These are phyloP conservation scores for Tetramorium simillimum DNA, from an alignment of 1,140 invertebrate genomes.

Conservation along the genomic window DNA sequence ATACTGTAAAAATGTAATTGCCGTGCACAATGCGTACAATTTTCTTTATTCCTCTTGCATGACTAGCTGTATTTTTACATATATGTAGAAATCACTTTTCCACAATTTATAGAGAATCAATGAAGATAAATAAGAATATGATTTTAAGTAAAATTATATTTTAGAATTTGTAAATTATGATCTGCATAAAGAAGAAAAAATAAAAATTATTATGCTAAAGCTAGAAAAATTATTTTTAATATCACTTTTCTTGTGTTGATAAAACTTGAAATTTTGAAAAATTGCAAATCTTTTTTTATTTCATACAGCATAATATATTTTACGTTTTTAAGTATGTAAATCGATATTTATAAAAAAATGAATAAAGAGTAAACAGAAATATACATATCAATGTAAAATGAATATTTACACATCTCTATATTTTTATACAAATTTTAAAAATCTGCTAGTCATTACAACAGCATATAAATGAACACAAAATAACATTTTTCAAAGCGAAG, in stretches of 20 bases:
- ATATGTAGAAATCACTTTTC: not conserved
- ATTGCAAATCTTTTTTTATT: not conserved
- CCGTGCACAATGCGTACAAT: not conserved
- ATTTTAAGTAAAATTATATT: not conserved
- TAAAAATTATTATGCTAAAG: not conserved
- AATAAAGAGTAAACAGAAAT: not conserved
- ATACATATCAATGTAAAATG: not conserved
- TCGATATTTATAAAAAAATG: not conserved
- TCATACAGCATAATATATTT: not conserved
- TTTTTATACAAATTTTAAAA: not conserved
- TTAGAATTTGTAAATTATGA: not conserved
- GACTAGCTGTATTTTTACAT: not conserved
- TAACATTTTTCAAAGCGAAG: not conserved
- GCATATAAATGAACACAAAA: not conserved
- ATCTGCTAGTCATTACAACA: not conserved
- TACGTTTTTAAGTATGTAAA: not conserved
- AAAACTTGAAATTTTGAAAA: not conserved
- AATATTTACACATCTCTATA: not conserved
- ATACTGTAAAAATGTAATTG: not conserved
- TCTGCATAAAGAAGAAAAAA: not conserved
- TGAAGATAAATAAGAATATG: not conserved
- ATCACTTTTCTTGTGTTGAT: not conserved
- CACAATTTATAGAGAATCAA: not conserved
- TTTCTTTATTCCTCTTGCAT: not conserved
- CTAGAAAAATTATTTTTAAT: not conserved